Evolutionary conservation across 2,113 vertebrate species (phyloP), one percentile per base, ranked within the genome.

Genomic region (Peucedramus taeniatus): DNA sequence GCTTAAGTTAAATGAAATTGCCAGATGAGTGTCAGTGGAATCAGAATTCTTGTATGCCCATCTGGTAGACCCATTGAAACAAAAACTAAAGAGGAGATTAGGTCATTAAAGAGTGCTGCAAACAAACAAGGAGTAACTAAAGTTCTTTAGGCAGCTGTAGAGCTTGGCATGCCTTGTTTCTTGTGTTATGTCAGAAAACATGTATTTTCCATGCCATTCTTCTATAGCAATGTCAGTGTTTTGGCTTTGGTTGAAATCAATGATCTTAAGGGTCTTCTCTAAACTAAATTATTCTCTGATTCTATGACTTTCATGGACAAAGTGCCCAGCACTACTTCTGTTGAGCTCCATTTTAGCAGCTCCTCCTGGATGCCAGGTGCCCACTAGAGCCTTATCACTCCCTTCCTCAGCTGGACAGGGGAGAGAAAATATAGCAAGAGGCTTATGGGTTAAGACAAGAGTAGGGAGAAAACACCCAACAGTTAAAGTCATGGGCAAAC

Each of bases 61-160:
- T 90, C 88, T 91, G 85, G 53, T 61, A 94, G 70, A 90, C 53
- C 93, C 40, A 82, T 97, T 89, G 75, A 89, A 95, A 78, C 27
- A 81, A 81, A 88, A 78, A 33, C 19, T 69, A 35, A 89, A 86
- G 54, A 85, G 31, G 49, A 40, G 60, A 95, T 91, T 76, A 71
- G 77, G 83, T 94, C 42, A 68, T 70, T 87, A 59, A 90, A 63
- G 47, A 91, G 71, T 64, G 81, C 21, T 87, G 56, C 63, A 82
- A 54, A 75, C 16, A 86, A 89, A 66, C 72, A 95, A 49, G 16
- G 37, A 83, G 57, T 15, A 53, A 15, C 54, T 49, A 23, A 44
- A 35, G 22, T 14, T 89, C 78, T 81, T 78, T n/a, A 93, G 56
- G 45, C 83, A 84, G 56, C 77, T 87, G 51, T 78, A 68, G 47